phyloP scores from a whole-genome alignment of 2,797 vertebrate genomes.

The Hemitrygon akajei region DNA sequence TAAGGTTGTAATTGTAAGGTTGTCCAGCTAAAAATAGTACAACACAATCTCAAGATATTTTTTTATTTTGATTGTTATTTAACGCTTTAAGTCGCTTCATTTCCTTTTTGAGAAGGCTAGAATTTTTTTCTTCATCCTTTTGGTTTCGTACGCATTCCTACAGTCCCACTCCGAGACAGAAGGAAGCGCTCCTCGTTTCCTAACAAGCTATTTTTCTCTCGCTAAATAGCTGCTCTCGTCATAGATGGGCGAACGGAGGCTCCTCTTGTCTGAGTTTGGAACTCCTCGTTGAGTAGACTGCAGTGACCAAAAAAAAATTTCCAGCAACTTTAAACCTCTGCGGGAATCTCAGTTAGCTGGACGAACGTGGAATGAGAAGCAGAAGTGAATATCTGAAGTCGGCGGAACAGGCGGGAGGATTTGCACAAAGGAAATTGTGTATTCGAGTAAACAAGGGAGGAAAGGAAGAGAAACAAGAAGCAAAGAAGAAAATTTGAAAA shows the following conservation, averaged over 20 bases:
- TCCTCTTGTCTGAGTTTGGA: not conserved
- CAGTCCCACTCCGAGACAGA: slow-evolving; percentile 27
- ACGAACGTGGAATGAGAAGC: not conserved
- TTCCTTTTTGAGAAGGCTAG: not conserved
- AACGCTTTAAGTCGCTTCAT: too few relatives aligned
- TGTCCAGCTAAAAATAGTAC: not conserved
- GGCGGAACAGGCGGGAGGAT: not conserved
- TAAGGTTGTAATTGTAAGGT: too few relatives aligned
- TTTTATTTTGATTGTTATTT: not conserved
- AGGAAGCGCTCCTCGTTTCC: slow-evolving; percentile 7
- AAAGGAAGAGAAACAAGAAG: not conserved
- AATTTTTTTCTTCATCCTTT: not conserved
- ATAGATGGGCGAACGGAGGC: not conserved
- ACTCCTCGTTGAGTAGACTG: not conserved
- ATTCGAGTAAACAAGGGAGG: not conserved
- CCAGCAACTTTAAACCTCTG: not conserved
- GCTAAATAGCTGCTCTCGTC: not conserved
- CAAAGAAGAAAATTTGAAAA: not conserved
- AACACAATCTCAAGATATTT: too few relatives aligned
- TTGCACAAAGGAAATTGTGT: not conserved
- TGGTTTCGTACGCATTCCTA: not conserved
- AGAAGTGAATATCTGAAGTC: not conserved
- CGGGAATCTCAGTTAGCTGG: not conserved
- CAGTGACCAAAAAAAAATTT: not conserved
- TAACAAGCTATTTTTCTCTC: not conserved